A percentile compares a stretch with the other conserved stretches of the same genome.
Conservation (phyloP, 2,797 vertebrate genomes). For the Cyprinodon diabolis region DNA sequence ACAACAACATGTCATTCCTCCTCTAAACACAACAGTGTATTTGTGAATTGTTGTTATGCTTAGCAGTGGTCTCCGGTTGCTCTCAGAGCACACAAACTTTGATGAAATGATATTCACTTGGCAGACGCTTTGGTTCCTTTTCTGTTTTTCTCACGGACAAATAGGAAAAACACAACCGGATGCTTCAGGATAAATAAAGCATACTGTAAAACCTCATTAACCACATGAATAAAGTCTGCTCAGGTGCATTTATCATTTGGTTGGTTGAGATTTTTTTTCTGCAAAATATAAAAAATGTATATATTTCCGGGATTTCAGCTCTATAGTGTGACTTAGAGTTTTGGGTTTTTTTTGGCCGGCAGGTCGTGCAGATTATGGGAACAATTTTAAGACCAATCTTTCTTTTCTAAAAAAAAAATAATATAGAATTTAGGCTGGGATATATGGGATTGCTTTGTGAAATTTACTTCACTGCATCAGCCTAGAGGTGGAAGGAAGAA, state of each 20-base stretch:
- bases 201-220: too few species aligned
- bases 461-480: neutral
- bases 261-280: neutral
- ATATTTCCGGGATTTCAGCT: too few species aligned
- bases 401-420: neutral
- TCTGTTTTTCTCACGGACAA: constrained; percentile 9
- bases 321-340: too few species aligned
- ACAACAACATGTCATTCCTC: constrained; percentile 41
- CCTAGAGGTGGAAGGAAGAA: neutral
- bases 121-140: constrained; percentile 2
- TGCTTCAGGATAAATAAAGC: constrained; percentile 1
- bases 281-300: too few species aligned
- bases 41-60: constrained; percentile 43
- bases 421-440: neutral
- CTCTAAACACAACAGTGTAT: constrained; percentile 31
- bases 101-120: constrained; percentile 29
- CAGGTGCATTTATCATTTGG: neutral
- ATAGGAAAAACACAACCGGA: constrained; percentile 16
- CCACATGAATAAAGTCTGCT: constrained; percentile 2
- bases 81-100: constrained; percentile 28
- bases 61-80: constrained; percentile 29
- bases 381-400: neutral
- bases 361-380: neutral
- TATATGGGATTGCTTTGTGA: neutral
- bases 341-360: neutral